Evolutionary conservation across 2,888 invertebrate species (phyloP).

Genomic region (Metopia argyrocephala): DNA sequence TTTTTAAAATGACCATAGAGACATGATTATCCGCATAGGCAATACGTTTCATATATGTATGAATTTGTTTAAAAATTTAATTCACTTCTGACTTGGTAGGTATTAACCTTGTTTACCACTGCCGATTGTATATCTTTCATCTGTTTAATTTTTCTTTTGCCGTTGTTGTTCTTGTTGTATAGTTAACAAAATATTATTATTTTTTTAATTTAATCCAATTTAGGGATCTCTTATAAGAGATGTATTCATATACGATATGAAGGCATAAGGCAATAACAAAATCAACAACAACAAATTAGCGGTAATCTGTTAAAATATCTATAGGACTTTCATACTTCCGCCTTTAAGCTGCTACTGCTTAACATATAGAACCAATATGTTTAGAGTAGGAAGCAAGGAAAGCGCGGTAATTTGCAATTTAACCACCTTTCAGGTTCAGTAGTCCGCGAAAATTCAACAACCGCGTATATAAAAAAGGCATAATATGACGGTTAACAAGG

Average conservation of each 20-base stretch:
- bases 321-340: constrained; percentile 54
- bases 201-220: constrained; percentile 63
- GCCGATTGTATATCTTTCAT: constrained; percentile 25
- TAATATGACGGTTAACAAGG: constrained; percentile 57
- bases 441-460: constrained; percentile 70
- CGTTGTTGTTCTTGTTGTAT: no score
- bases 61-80: no score
- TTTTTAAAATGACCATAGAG: no score
- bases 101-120: no score
- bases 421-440: constrained; percentile 78
- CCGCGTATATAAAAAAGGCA: constrained; percentile 24
- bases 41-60: no score
- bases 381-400: constrained; percentile 61
- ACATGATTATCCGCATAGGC: no score
- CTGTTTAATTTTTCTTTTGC: no score
- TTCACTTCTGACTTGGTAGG: no score
- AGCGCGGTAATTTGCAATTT: constrained; percentile 78
- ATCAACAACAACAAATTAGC: constrained; percentile 51
- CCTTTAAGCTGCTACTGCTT: constrained; percentile 49
- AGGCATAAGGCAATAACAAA: constrained; percentile 27
- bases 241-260: no score
- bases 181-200: background rate
- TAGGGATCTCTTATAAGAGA: constrained; percentile 41
- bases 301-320: constrained; percentile 62
- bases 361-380: no score